These are phyloP conservation scores for Beris morrisii DNA, from an alignment of 2,888 invertebrate species.

Conservation along the genomic window DNA sequence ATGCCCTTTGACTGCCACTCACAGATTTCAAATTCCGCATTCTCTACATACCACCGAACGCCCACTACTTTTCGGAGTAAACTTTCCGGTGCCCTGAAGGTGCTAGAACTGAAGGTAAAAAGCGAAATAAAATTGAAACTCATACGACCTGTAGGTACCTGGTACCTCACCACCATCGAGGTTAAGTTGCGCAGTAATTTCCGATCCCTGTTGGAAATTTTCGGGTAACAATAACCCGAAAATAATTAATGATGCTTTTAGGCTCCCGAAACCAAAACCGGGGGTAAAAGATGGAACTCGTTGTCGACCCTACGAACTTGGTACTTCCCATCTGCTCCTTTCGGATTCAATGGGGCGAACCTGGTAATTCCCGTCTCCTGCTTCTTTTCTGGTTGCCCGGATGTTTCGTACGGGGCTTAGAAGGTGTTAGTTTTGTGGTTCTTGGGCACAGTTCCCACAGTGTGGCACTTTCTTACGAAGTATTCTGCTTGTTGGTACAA, in stretches of 20 bases:
- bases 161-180: neutral
- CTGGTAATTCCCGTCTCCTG: no score
- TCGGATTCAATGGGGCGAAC: no score
- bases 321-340: no score
- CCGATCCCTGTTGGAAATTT: slow-evolving; percentile 3
- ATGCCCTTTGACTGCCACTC: neutral
- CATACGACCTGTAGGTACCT: no score
- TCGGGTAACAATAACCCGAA: slow-evolving; percentile 16
- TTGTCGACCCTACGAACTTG: neutral
- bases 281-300: neutral
- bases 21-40: neutral
- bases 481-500: no score
- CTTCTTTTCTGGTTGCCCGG: no score
- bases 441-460: no score
- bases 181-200: neutral
- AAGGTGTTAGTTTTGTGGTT: no score
- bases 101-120: no score
- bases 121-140: no score
- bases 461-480: no score
- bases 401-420: no score
- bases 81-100: neutral
- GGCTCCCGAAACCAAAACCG: slow-evolving; percentile 3
- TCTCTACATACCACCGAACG: neutral
- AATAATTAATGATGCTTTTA: slow-evolving; percentile 24
- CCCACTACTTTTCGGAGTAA: neutral